phyloP scores from a whole-genome alignment of 2,113 vertebrate genomes.

The Chascanopsetta lugubris region DNA sequence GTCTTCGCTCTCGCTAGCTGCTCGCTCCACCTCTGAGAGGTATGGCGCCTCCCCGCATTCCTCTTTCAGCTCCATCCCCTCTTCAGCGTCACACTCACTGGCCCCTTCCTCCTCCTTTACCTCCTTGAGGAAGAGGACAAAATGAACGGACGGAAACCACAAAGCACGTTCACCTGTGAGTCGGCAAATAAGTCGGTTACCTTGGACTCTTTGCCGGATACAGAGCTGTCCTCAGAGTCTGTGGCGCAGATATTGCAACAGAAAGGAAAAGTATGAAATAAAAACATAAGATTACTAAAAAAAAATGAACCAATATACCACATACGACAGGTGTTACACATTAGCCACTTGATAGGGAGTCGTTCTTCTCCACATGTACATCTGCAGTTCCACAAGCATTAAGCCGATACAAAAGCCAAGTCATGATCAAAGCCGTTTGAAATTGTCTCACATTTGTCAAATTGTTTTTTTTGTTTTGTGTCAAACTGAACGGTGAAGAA shows the following conservation, averaged over 20 bases:
- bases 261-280: too few relatives aligned
- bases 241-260: slow-evolving; percentile 67
- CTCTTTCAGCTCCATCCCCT: slow-evolving; percentile 94
- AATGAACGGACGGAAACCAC: neutral
- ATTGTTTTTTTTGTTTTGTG: too few relatives aligned
- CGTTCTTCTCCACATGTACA: too few relatives aligned
- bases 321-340: neutral
- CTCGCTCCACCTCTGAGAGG: slow-evolving; percentile 94
- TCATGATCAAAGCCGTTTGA: too few relatives aligned
- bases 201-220: slow-evolving; percentile 91
- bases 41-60: slow-evolving; percentile 91
- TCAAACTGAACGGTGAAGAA: too few relatives aligned
- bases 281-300: too few relatives aligned
- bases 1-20: slow-evolving; percentile 97
- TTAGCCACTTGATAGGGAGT: too few relatives aligned
- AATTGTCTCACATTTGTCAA: too few relatives aligned
- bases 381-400: too few relatives aligned
- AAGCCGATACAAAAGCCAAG: too few relatives aligned
- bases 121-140: slow-evolving; percentile 78
- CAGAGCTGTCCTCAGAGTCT: slow-evolving; percentile 93
- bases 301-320: too few relatives aligned
- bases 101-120: slow-evolving; percentile 94
- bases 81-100: slow-evolving; percentile 90
- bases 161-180: neutral
- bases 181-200: slow-evolving; percentile 67